Evolutionary conservation across 2,888 invertebrate species (phyloP).

Genomic region (Caenorhabditis angaria): DNA sequence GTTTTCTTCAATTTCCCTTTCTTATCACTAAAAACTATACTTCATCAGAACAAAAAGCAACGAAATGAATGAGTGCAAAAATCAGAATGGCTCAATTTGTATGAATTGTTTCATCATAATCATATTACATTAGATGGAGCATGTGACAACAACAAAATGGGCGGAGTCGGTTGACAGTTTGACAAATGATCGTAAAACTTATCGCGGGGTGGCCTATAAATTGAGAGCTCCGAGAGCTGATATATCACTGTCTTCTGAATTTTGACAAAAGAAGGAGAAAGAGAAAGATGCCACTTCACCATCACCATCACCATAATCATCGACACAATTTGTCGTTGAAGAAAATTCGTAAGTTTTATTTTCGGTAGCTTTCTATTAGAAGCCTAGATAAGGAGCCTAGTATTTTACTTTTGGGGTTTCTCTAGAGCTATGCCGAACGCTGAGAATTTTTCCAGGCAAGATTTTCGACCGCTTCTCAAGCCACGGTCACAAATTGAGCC

Average conservation of each 20-base stretch:
- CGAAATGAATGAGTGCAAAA: too few species aligned
- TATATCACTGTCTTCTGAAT: not conserved
- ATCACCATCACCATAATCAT: conserved; percentile 33
- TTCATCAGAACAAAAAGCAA: too few species aligned
- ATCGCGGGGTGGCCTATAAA: not conserved
- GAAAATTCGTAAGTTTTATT: conserved; percentile 40
- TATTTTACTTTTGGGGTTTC: too few species aligned
- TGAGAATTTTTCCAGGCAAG: conserved; percentile 31
- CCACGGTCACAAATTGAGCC: conserved; percentile 30
- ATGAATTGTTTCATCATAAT: not conserved
- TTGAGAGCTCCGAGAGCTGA: not conserved
- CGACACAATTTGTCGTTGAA: conserved; percentile 28
- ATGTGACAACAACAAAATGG: not conserved
- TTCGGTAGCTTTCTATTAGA: too few species aligned
- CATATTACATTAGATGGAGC: not conserved
- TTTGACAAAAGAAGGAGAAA: not conserved
- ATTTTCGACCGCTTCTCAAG: conserved; percentile 36
- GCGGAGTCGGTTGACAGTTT: not conserved
- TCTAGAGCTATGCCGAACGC: too few species aligned
- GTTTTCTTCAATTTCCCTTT: too few species aligned
- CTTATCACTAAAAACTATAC: too few species aligned
- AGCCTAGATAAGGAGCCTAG: too few species aligned
- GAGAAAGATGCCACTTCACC: conserved; percentile 4
- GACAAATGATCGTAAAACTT: not conserved
- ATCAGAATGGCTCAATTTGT: not conserved